Base-by-base conservation (phyloP, 2,888 invertebrate genomes). In the Drosophila rellima region DNA sequence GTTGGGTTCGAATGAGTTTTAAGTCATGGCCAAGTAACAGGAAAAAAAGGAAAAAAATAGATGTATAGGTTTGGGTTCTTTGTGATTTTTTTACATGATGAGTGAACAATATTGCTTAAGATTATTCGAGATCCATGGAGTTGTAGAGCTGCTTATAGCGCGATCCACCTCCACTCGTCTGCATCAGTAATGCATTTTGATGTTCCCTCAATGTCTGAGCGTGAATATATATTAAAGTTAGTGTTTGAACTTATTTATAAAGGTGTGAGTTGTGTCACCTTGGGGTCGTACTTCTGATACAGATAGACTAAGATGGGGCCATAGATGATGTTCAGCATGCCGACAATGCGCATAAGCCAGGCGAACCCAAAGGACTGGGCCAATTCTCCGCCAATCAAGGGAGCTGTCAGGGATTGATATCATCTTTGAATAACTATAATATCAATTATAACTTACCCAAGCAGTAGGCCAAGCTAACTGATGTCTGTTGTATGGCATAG, bases 401-500 rank as follows among this genome's bases (percentile, higher is more conserved):
- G 97, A 59, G 96, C 97, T 95, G 81, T 20, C 15, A 23, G 40
- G 6, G 13, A 59, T 7, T 5, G 8, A 20, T 17, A 26, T n/a
- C 20, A 20, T n/a, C 33, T 11, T 17, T 1, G 17, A 1, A 11
- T 23, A 20, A 10, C n/a, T 3, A 11, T n/a, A 10, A 4, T 7
- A 0, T 15, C 5, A 29, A n/a, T 5, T 15, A 8, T 2, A 31
- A 4, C 70, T 69, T 92, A 96, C 96, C 96, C 48, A 97, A 92
- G 31, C 95, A 95, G 90, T 97, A 97, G 20, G 97, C 97, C 50
- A 97, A 92, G 81, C 96, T 96, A 45, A 97, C 96, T 4, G 97
- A 95, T 15, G 95, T 95, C 93, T 97, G 97, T 83, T 96, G 96
- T 59, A 97, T 94, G 55, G 97, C 96, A 90, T 97, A 97, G n/a